These are phyloP conservation scores for Lasioglossum leucozonium DNA, from an alignment of 2,888 invertebrate genomes.

Conservation along the genomic window DNA sequence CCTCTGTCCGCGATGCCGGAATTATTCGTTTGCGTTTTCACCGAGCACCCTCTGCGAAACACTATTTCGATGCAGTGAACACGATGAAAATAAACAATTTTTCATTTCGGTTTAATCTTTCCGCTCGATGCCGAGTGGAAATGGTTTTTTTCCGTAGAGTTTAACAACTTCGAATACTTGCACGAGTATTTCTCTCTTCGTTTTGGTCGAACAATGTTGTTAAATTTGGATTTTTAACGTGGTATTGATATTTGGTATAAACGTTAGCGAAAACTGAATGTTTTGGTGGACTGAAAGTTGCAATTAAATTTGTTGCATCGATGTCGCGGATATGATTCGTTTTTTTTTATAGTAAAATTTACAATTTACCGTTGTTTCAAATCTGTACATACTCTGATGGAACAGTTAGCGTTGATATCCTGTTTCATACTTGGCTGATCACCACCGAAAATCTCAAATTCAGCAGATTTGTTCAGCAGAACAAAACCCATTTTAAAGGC, in stretches of 20 bases:
- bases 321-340: too few relatives aligned
- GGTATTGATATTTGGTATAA: not conserved
- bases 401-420: too few relatives aligned
- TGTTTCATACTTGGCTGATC: not conserved
- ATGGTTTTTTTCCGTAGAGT: not conserved
- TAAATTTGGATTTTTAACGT: not conserved
- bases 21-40: conserved; percentile 28
- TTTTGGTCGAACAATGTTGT: not conserved
- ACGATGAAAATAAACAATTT: not conserved
- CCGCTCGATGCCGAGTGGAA: not conserved
- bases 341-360: too few relatives aligned
- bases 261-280: too few relatives aligned
- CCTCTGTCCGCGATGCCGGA: conserved; percentile 4
- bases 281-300: not conserved
- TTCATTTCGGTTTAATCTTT: not conserved
- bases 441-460: not conserved
- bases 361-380: not conserved
- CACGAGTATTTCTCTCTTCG: not conserved
- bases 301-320: not conserved
- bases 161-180: not conserved
- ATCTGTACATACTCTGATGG: not conserved
- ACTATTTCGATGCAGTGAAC: not conserved
- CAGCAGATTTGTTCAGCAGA: too few relatives aligned
- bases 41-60: conserved; percentile 1
- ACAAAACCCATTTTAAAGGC: not conserved